These are phyloP conservation scores for Equus quagga DNA, from an alignment of 2,113 vertebrate genomes.

Conservation along the genomic window DNA sequence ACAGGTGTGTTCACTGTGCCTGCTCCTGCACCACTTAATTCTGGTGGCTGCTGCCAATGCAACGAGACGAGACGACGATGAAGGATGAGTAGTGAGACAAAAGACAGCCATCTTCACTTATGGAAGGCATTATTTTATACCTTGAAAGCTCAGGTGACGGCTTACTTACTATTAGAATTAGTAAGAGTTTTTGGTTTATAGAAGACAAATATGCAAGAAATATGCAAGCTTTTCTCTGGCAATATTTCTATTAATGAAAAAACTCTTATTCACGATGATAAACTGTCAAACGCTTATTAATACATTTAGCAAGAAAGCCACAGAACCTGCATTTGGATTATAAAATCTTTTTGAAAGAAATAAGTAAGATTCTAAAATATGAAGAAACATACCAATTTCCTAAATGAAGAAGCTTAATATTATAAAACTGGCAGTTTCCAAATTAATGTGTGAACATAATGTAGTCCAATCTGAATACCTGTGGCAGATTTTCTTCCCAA, in stretches of 20 bases:
- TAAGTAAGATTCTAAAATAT: neutral
- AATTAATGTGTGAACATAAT: neutral
- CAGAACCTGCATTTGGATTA: neutral
- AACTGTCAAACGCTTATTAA: neutral
- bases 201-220: neutral
- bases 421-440: neutral
- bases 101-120: neutral
- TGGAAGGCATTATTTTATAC: neutral
- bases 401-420: neutral
- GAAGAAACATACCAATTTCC: conserved; percentile 17
- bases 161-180: neutral
- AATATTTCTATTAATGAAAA: conserved; percentile 34
- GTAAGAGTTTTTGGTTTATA: neutral
- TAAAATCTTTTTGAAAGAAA: conserved; percentile 21
- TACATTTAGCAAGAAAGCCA: conserved; percentile 33
- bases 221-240: neutral
- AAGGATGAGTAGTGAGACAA: neutral
- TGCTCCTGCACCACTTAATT: no score
- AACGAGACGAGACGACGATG: rapidly evolving
- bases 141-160: neutral
- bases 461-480: neutral
- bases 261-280: neutral
- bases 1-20: rapidly evolving
- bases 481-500: neutral
- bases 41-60: neutral